These are phyloP conservation scores for Tiaroga cobitis DNA, from an alignment of 2,797 vertebrate genomes.

Conservation along the genomic window DNA sequence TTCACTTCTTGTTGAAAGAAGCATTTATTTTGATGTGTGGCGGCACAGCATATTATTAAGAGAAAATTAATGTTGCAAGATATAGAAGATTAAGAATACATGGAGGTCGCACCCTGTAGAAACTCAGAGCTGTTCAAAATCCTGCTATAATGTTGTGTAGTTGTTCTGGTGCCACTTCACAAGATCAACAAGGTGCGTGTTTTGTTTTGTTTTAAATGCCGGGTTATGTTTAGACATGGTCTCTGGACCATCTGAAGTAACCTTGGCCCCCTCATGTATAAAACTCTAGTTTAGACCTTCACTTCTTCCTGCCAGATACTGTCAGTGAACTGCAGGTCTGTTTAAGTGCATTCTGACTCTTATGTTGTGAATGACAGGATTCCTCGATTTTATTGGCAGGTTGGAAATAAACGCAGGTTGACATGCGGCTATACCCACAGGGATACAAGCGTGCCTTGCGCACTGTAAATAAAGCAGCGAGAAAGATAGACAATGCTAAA, in stretches of 20 bases:
- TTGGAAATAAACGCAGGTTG: not conserved
- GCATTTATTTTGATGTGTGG: too few relatives aligned
- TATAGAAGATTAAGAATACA: too few relatives aligned
- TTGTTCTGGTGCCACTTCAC: too few relatives aligned
- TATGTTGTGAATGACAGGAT: constrained; percentile 11
- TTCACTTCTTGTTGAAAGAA: too few relatives aligned
- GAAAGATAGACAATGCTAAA: not conserved
- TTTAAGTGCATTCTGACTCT: not conserved
- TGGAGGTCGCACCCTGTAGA: too few relatives aligned
- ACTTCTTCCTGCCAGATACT: not conserved
- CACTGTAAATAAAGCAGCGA: not conserved
- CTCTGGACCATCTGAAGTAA: too few relatives aligned
- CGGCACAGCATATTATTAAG: too few relatives aligned
- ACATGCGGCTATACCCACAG: not conserved
- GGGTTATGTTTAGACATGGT: not conserved
- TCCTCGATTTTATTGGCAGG: constrained; percentile 43
- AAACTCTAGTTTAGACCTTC: not conserved
- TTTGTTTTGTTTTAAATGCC: not conserved
- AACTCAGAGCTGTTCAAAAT: too few relatives aligned
- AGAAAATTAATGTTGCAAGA: too few relatives aligned
- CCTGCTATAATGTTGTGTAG: too few relatives aligned
- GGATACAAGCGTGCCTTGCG: not conserved
- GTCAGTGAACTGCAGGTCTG: not conserved
- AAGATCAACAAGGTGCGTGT: too few relatives aligned
- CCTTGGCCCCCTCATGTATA: not conserved